A percentile compares a stretch with the other conserved stretches of the same genome.
These are phyloP conservation scores for Ondatra zibethicus DNA, from an alignment of 2,113 vertebrate species.

Conservation along the genomic window DNA sequence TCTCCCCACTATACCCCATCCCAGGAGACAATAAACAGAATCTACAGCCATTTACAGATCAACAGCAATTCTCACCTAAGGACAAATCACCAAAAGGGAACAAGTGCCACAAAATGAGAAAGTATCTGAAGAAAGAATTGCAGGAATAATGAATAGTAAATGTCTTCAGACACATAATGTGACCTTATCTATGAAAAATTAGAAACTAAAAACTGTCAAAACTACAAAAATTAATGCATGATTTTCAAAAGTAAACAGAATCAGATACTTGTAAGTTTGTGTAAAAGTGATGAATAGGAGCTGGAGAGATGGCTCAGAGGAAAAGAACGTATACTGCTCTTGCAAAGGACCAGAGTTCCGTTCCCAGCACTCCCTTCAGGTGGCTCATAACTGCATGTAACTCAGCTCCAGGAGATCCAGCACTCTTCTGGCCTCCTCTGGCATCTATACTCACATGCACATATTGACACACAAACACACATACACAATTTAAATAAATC, in stretches of 20 bases:
- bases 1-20: neutral
- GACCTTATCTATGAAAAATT: neutral
- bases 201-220: neutral
- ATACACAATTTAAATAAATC: neutral
- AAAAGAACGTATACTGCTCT: neutral
- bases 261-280: slow-evolving; percentile 5
- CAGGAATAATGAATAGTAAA: neutral
- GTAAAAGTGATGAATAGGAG: neutral
- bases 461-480: neutral
- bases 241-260: slow-evolving; percentile 16
- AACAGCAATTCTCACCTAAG: neutral
- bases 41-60: neutral
- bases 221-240: neutral
- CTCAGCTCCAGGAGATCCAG: neutral
- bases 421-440: neutral
- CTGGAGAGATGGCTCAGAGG: neutral
- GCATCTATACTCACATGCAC: neutral
- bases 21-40: neutral
- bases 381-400: neutral
- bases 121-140: neutral
- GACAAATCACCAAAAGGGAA: neutral
- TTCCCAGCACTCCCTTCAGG: neutral
- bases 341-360: neutral
- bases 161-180: neutral
- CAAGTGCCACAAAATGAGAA: neutral